Evolutionary conservation across 2,113 vertebrate species (phyloP).

Genomic region (Aspiorhynchus laticeps): DNA sequence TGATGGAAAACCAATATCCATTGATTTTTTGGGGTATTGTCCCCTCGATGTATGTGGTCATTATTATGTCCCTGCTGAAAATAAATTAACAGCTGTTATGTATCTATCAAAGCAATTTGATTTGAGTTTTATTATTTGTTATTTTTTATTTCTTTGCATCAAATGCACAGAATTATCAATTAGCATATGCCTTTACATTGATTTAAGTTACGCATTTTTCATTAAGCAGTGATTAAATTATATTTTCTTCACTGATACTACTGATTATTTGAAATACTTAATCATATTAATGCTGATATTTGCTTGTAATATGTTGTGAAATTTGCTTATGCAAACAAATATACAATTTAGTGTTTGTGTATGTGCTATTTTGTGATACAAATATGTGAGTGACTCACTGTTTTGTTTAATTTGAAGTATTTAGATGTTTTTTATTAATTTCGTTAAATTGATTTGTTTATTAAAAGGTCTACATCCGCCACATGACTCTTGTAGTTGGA

Average conservation of each 20-base stretch:
- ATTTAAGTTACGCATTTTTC: too few species aligned
- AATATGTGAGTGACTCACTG: neutral
- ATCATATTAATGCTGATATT: neutral
- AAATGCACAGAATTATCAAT: neutral
- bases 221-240: neutral
- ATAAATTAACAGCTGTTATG: neutral
- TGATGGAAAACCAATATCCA: neutral
- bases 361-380: neutral
- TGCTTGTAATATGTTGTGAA: neutral
- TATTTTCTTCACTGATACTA: neutral
- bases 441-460: neutral
- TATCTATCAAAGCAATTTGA: too few species aligned
- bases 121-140: neutral
- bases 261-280: neutral
- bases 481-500: neutral
- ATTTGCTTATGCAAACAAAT: neutral
- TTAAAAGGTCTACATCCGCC: neutral
- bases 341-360: neutral
- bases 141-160: neutral
- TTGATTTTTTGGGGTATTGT: neutral
- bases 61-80: neutral
- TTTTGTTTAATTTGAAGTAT: neutral
- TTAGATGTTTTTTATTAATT: neutral
- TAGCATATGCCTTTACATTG: neutral
- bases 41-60: neutral